Evolutionary conservation across 2,113 vertebrate genomes (phyloP).

Genomic region (Taxidea taxus): DNA sequence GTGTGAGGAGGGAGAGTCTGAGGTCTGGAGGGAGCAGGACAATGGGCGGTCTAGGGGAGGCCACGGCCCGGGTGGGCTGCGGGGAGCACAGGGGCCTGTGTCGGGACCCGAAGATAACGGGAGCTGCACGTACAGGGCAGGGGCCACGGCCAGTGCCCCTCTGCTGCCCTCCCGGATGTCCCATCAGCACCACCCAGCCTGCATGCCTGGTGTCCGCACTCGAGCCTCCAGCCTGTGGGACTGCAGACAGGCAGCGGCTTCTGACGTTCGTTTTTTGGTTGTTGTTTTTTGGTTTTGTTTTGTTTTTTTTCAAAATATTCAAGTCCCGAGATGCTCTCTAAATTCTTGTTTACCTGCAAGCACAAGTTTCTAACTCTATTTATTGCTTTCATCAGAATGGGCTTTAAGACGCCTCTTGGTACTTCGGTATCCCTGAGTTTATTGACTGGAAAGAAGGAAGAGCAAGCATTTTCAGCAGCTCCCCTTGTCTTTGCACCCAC

Average conservation of each 20-base stretch:
- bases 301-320: not conserved
- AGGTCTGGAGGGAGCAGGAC: too few species aligned
- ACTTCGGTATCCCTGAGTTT: not conserved
- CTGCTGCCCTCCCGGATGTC: not conserved
- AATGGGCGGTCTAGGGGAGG: accelerated
- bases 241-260: not conserved
- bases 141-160: not conserved
- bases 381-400: slow-evolving; percentile 15
- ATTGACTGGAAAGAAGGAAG: not conserved
- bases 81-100: accelerated
- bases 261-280: not conserved
- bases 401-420: not conserved
- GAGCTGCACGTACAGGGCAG: not conserved
- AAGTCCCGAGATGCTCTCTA: not conserved
- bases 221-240: not conserved
- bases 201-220: accelerated
- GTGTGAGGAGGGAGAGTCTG: not conserved
- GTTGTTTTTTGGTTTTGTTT: not conserved
- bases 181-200: accelerated
- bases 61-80: accelerated
- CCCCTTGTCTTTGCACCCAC: not conserved
- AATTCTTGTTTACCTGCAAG: not conserved
- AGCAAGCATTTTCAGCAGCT: not conserved
- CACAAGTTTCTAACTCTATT: not conserved
- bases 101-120: not conserved